Conservation (phyloP, 2,888 invertebrate genomes). For the Ormyrus thymus region DNA sequence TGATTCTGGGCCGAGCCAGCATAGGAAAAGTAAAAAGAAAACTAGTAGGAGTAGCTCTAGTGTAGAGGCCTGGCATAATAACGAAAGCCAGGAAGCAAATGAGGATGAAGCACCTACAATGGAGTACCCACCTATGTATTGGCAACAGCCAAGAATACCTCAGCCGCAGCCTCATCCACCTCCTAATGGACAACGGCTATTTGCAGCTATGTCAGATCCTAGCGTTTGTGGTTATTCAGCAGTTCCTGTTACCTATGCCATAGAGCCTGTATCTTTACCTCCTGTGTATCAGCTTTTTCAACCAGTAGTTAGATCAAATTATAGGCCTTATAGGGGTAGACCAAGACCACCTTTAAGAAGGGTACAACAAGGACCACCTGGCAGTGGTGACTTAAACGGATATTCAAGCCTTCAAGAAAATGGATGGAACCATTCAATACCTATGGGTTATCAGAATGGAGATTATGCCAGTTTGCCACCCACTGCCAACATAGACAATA, state of each 20-base stretch:
- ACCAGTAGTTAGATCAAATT: conserved; percentile 68
- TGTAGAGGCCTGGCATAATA: conserved; percentile 57
- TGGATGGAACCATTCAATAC: conserved; percentile 59
- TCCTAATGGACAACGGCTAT: conserved; percentile 75
- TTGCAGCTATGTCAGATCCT: conserved; percentile 75
- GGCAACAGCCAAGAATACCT: conserved; percentile 62
- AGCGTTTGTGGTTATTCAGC: conserved; percentile 73
- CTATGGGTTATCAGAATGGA: conserved; percentile 67
- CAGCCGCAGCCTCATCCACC: conserved; percentile 57
- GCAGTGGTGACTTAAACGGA: conserved; percentile 62
- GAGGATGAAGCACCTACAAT: conserved; percentile 59
- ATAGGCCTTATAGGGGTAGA: conserved; percentile 63
- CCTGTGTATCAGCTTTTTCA: conserved; percentile 78
- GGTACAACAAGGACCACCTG: conserved; percentile 56
- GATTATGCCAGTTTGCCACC: conserved; percentile 84
- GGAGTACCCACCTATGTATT: conserved; percentile 66
- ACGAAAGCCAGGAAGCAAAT: conserved; percentile 56
- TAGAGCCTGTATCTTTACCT: conserved; percentile 82
- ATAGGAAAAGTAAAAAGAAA: conserved; percentile 43
- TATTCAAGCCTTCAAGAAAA: conserved; percentile 68
- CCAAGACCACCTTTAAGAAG: conserved; percentile 60
- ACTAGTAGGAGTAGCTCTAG: conserved; percentile 39
- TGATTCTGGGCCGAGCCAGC: conserved; percentile 42
- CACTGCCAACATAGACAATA: conserved; percentile 79
- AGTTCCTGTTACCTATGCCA: conserved; percentile 75